Evolutionary conservation across 2,113 vertebrate species (phyloP).

Genomic region (Gnathonemus echidnorhynchus): DNA sequence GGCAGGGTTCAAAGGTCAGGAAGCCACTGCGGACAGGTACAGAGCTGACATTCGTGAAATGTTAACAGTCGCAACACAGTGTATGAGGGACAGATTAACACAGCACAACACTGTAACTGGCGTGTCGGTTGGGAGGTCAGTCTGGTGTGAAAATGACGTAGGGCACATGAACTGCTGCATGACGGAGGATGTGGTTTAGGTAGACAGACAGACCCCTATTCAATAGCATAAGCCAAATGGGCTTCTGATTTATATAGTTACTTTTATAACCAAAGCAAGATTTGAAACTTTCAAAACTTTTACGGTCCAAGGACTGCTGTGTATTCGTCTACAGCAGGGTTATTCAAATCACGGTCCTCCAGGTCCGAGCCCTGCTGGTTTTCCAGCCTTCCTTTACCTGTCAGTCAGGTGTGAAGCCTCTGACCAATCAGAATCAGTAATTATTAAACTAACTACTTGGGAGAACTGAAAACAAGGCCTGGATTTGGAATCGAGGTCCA

Average conservation of each 20-base stretch:
- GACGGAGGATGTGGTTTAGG: background rate
- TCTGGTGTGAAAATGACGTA: background rate
- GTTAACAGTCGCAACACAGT: constrained; percentile 5
- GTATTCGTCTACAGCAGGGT: background rate
- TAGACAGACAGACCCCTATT: background rate
- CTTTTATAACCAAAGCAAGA: background rate
- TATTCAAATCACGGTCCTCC: too few species aligned
- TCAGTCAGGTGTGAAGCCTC: too few species aligned
- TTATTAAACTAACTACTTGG: too few species aligned
- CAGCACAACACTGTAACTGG: background rate
- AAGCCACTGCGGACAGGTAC: constrained; percentile 21
- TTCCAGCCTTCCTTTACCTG: too few species aligned
- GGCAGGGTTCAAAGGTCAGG: constrained; percentile 46
- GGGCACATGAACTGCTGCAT: background rate
- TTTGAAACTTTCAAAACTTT: background rate
- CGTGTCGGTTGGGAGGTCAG: too few species aligned
- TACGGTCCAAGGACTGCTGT: background rate
- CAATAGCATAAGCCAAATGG: background rate
- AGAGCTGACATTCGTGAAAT: constrained; percentile 19
- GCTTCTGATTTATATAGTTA: background rate
- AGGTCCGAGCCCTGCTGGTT: too few species aligned
- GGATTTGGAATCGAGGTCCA: too few species aligned
- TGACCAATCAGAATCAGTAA: too few species aligned
- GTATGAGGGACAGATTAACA: background rate
- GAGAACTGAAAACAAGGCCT: too few species aligned